Conservation (phyloP, 2,797 vertebrate species). For the Enoplosus armatus region DNA sequence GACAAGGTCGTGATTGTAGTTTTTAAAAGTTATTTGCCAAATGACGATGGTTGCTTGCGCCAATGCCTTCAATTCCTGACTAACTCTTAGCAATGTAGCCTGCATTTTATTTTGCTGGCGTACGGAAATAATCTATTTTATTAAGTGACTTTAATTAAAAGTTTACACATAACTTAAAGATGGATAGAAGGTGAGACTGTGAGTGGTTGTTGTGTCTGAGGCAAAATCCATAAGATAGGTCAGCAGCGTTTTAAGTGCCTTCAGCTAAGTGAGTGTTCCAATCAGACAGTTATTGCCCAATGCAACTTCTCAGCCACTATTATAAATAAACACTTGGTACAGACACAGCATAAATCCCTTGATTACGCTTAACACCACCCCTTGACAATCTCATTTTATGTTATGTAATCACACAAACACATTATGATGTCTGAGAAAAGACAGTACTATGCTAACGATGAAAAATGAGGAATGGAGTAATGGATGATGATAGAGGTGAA, state of each 20-base stretch:
- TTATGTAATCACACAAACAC: conserved; percentile 67
- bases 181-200: conserved; percentile 39
- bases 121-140: conserved; percentile 57
- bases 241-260: conserved; percentile 83
- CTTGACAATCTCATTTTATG: conserved; percentile 82
- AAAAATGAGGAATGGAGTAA: conserved; percentile 18
- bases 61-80: conserved; percentile 58
- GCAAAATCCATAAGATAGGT: conserved; percentile 49
- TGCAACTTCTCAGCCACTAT: conserved; percentile 34
- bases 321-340: conserved; percentile 47
- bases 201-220: conserved; percentile 56
- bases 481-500: conserved; percentile 10
- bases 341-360: conserved; percentile 69
- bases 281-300: conserved; percentile 55
- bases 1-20: conserved; percentile 61
- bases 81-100: conserved; percentile 48
- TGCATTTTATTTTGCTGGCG: conserved; percentile 52
- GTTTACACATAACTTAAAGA: conserved; percentile 65
- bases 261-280: conserved; percentile 68
- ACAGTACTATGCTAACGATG: conserved; percentile 6
- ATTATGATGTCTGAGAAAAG: conserved; percentile 61
- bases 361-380: conserved; percentile 66
- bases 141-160: conserved; percentile 60
- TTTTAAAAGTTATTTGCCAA: conserved; percentile 70
- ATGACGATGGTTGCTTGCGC: conserved; percentile 45